A percentile compares a stretch with the other conserved stretches of the same genome.
These are phyloP conservation scores for Drepanosiphum platanoidis DNA, from an alignment of 2,888 invertebrate species.

Conservation along the genomic window DNA sequence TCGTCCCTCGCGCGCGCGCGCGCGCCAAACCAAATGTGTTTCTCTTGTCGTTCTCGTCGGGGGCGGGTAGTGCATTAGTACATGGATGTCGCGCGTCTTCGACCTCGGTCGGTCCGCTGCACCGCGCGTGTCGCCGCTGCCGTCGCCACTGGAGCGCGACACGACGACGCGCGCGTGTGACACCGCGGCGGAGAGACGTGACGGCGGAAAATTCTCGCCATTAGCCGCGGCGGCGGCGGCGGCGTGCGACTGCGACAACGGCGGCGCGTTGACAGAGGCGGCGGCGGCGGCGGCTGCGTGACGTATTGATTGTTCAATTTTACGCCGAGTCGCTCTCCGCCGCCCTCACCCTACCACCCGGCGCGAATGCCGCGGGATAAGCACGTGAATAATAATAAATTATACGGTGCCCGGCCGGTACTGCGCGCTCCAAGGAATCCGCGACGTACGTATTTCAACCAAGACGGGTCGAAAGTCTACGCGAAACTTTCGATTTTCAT, in stretches of 20 bases:
- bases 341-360: neutral
- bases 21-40: constrained; percentile 44
- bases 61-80: constrained; percentile 55
- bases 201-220: neutral
- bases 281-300: neutral
- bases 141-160: neutral
- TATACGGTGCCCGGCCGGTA: too few species aligned
- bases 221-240: constrained; percentile 6
- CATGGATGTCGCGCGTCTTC: neutral
- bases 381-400: too few species aligned
- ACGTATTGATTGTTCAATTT: constrained; percentile 48
- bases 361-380: too few species aligned
- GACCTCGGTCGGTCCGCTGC: neutral
- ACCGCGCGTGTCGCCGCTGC: neutral
- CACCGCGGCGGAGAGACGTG: too few species aligned
- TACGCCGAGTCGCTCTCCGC: neutral
- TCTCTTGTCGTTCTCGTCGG: constrained; percentile 51
- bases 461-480: too few species aligned
- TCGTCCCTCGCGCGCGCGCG: constrained; percentile 37
- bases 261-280: neutral
- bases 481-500: too few species aligned
- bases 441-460: too few species aligned
- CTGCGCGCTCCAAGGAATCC: too few species aligned
- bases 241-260: neutral
- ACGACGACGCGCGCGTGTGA: too few species aligned